phyloP scores from a whole-genome alignment of 2,888 invertebrate genomes.

The Ochropleura leucogaster region DNA sequence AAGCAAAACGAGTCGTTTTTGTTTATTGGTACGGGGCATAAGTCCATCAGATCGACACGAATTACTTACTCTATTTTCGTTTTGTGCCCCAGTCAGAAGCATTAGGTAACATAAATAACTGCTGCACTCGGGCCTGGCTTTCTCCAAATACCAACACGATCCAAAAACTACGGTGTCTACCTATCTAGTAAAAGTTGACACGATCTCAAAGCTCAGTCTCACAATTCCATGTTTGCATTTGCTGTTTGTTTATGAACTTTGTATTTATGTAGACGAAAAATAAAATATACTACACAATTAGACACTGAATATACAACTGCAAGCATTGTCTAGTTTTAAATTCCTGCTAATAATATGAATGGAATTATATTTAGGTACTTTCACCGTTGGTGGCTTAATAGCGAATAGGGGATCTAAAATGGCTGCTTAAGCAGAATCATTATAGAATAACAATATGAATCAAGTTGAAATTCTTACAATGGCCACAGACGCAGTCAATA shows the following conservation, averaged over 20 bases:
- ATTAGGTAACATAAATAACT: conserved; percentile 35
- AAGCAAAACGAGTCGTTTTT: too few species aligned
- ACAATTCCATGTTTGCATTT: conserved; percentile 53
- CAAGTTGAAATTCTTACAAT: too few species aligned
- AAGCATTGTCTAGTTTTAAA: conserved; percentile 45
- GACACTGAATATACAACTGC: conserved; percentile 36
- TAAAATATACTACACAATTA: conserved; percentile 27
- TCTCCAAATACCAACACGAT: conserved; percentile 13
- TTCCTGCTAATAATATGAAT: conserved; percentile 39
- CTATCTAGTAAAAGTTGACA: conserved; percentile 62
- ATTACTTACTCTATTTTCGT: conserved; percentile 6
- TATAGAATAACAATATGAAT: too few species aligned
- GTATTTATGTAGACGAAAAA: conserved; percentile 34
- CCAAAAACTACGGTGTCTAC: conserved; percentile 38
- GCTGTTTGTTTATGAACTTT: conserved; percentile 34
- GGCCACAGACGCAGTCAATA: too few species aligned
- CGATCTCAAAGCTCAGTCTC: conserved; percentile 66
- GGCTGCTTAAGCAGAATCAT: too few species aligned
- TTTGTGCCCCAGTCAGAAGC: not conserved
- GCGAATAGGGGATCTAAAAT: not conserved
- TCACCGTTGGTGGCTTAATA: conserved; percentile 25
- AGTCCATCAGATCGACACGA: not conserved
- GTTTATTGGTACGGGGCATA: too few species aligned
- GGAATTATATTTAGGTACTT: conserved; percentile 41
- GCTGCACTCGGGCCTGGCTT: conserved; percentile 40